phyloP scores from a whole-genome alignment of 2,888 invertebrate species.

The Scotopteryx bipunctaria region DNA sequence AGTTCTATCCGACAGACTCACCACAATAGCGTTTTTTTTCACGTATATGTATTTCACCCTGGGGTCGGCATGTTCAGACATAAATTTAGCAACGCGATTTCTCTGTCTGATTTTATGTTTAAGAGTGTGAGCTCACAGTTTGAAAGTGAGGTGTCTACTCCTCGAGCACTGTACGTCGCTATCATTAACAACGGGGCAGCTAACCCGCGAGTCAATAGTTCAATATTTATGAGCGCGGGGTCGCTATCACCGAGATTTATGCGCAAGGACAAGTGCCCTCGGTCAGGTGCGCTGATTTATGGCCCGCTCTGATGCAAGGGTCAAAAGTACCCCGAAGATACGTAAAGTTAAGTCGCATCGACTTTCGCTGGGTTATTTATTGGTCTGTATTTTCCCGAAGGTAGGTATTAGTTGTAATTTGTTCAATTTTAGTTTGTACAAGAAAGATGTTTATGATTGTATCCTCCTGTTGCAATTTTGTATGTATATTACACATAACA shows the following conservation, averaged over 20 bases:
- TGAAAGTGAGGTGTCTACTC: too few relatives aligned
- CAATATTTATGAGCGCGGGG: slow-evolving; percentile 67
- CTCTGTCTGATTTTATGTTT: too few relatives aligned
- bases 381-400: slow-evolving; percentile 14
- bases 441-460: too few relatives aligned
- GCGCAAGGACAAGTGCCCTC: slow-evolving; percentile 62
- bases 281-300: slow-evolving; percentile 41
- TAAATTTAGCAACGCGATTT: too few relatives aligned
- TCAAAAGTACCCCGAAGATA: slow-evolving; percentile 31
- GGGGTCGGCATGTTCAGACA: too few relatives aligned
- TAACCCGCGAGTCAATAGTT: slow-evolving; percentile 65
- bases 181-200: slow-evolving; percentile 30
- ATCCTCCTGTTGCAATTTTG: too few relatives aligned
- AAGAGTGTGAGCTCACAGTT: too few relatives aligned
- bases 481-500: too few relatives aligned
- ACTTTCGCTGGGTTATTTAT: slow-evolving; percentile 29
- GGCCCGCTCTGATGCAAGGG: slow-evolving; percentile 37
- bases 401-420: neutral
- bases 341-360: slow-evolving; percentile 27
- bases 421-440: neutral
- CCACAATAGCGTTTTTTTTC: too few relatives aligned
- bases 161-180: slow-evolving; percentile 8
- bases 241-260: slow-evolving; percentile 62
- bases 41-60: too few relatives aligned
- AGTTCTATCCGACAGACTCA: too few relatives aligned